Evolutionary conservation across 2,797 vertebrate genomes (phyloP), one percentile per base, ranked within the genome.

Genomic region (Ctenosaura bakeri): DNA sequence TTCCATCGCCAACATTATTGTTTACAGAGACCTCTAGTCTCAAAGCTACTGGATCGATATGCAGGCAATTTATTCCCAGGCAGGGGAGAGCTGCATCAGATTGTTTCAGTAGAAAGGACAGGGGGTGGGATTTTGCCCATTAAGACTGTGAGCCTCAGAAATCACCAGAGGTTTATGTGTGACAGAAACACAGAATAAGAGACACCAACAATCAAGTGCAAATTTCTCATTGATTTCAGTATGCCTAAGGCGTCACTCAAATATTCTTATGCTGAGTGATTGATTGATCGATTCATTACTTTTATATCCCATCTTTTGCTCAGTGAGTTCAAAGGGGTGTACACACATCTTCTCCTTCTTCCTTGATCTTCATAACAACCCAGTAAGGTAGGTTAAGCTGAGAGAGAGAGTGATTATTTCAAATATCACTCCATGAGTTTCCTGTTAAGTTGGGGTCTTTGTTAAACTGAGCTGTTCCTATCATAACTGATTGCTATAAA

Each of bases 1-100:
- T 87, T 66, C 56, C 5, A 6, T n/a, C 22, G 29, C 18, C 12
- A 79, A 76, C 71, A 26, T 56, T n/a, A 80, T 66, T 66, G 56
- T 46, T 87, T 59, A 10, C 74, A 59, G 85, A 74, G 85, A 76
- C 50, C 69, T 73, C 83, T 69, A 77, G 73, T 52, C 62, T 66
- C 76, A 66, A 52, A 79, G 46, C 59, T 80, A 13, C 42, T 52
- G 32, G 20, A 87, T 80, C 29, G 50, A 66, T 80, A 80, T 35
- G 62, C 29, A 66, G 18, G 35, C 16, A 42, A 64, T 87, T 78
- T 79, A 64, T 87, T 87, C 26, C 59, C 42, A 46, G n/a, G 46
- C 9, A 42, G 46, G 13, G 32, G 46, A 87, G 82, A 85, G 9
- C 38, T 46, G 50, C 56, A 26, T 35, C 32, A 38, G 32, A 22